These are phyloP conservation scores for Ceratoteleas bidentatus DNA, from an alignment of 1,140 invertebrate genomes.

Conservation along the genomic window DNA sequence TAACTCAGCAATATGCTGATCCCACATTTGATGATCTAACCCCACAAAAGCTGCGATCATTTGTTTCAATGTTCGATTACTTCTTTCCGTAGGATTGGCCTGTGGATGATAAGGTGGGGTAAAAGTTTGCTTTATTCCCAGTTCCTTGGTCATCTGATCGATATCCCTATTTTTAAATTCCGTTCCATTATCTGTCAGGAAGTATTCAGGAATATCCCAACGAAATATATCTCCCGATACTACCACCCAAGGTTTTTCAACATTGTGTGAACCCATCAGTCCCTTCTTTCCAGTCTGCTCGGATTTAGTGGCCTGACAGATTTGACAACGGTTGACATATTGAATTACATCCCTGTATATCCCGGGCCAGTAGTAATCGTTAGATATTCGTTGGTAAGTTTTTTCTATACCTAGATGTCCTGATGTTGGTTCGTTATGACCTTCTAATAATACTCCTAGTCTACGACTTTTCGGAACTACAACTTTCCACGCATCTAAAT, in stretches of 20 bases:
- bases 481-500: background rate
- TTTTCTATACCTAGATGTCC: conserved; percentile 1
- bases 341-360: no score
- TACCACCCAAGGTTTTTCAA: background rate
- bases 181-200: conserved; percentile 1
- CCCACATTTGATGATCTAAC: no score
- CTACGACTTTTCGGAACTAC: background rate
- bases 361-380: no score
- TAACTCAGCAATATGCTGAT: no score
- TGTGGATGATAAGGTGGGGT: no score
- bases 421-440: background rate
- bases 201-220: background rate
- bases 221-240: background rate
- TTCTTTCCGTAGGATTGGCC: conserved; percentile 74
- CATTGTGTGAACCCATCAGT: background rate
- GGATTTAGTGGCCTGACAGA: no score
- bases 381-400: no score
- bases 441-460: background rate
- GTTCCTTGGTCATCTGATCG: background rate
- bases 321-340: no score
- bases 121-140: conserved; percentile 64
- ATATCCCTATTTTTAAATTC: conserved; percentile 7
- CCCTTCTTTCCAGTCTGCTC: background rate
- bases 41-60: conserved; percentile 72
- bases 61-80: conserved; percentile 74